Evolutionary conservation across 1,140 invertebrate genomes (phyloP), one percentile per base, ranked within the genome.

Genomic region (Chymomyza costata): DNA sequence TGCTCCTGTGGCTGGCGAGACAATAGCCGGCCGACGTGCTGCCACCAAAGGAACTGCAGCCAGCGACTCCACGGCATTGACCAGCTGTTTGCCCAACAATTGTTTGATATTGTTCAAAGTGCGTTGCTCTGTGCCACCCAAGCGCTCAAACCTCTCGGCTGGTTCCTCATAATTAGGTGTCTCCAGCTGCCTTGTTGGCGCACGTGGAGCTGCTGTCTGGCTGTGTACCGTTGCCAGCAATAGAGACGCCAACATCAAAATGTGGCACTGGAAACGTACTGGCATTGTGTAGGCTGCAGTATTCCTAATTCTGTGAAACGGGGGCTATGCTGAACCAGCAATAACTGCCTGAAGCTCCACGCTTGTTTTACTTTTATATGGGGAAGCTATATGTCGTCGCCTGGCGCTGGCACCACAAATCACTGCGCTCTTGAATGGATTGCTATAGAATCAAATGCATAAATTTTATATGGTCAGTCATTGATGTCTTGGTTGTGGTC

Each of bases 81-180:
- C 52, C 38, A 78, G 28, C 11, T 78, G 48, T 17, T 66, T 40
- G 5, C 73, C 58, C n/a, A 78, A 28, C 1, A 78, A 28, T 14
- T 67, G 54, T 8, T 44, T 47, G 10, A 78, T 19, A 7, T 78
- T 46, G 5, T 63, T 53, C 21, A n/a, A n/a, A n/a, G n/a, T 25
- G 17, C 37, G 69, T 76, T 65, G 16, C 44, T 17, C 1, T 47
- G 41, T 44, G 8, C 35, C 40, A 39, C 38, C 51, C 1, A 64
- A 64, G 6, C 43, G 21, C 44, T 64, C 61, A 32, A 64, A 64
- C 11, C 61, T 64, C 19, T 64, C 61, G 10, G n/a, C n/a, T n/a
- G n/a, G n/a, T n/a, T 38, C 59, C 16, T 25, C 51, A 0, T 55
- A 56, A 7, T 40, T 64, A 1, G 61, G 61, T 1, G 61, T 48